Evolutionary conservation across 2,888 invertebrate genomes (phyloP).

Genomic region (Conchocele bisecta): DNA sequence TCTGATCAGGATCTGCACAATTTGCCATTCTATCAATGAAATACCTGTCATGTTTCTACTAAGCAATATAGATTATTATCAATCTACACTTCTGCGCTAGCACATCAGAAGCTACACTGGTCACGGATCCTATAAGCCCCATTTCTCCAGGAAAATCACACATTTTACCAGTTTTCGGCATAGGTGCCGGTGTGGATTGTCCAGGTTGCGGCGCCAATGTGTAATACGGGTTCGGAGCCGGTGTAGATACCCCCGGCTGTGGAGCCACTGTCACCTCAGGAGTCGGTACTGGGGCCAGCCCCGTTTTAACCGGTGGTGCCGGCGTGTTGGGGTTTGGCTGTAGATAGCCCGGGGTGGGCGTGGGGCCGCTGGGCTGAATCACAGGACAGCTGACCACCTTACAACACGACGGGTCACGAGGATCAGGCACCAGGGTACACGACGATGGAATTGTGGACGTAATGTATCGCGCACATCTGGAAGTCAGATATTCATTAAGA

Average conservation of each 20-base stretch:
- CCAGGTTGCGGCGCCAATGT: slow-evolving; percentile 46
- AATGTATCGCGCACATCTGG: slow-evolving; percentile 66
- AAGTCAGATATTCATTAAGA: too few relatives aligned
- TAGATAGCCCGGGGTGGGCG: too few relatives aligned
- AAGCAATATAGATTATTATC: too few relatives aligned
- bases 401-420: slow-evolving; percentile 70
- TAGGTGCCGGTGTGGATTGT: slow-evolving; percentile 40
- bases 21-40: too few relatives aligned
- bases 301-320: slow-evolving; percentile 63
- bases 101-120: too few relatives aligned
- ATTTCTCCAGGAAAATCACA: too few relatives aligned
- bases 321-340: slow-evolving; percentile 60
- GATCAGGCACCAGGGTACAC: slow-evolving; percentile 69
- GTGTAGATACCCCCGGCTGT: slow-evolving; percentile 1
- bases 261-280: slow-evolving; percentile 18
- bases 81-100: too few relatives aligned
- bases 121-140: too few relatives aligned
- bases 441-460: slow-evolving; percentile 46
- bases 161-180: slow-evolving; percentile 18
- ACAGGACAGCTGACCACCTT: slow-evolving; percentile 67
- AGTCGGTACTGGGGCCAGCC: slow-evolving; percentile 58
- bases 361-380: too few relatives aligned
- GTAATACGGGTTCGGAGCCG: slow-evolving; percentile 27
- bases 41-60: too few relatives aligned
- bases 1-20: too few relatives aligned